Conservation (phyloP, 1,140 invertebrate species). For the Grapholita molesta region DNA sequence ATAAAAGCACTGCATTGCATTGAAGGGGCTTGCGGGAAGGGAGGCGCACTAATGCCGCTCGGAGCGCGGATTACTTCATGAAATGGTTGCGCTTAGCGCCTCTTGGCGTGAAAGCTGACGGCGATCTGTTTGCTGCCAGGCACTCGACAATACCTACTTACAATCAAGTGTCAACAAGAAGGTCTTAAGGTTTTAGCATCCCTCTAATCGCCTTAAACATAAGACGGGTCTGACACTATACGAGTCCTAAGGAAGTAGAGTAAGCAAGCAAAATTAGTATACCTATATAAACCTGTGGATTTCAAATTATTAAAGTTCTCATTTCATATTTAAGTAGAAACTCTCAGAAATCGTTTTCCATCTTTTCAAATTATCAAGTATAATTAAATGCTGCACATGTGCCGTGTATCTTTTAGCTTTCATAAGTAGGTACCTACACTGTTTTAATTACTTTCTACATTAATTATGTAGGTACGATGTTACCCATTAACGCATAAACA, state of each 20-base stretch:
- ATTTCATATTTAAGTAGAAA: too few species aligned
- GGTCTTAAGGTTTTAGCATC: slow-evolving; percentile 9
- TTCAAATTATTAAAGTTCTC: too few species aligned
- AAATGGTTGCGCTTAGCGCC: slow-evolving; percentile 52
- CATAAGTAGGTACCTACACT: background rate
- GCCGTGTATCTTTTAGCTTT: background rate
- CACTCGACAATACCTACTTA: slow-evolving; percentile 36
- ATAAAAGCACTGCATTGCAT: slow-evolving; percentile 50
- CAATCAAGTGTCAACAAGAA: slow-evolving; percentile 43
- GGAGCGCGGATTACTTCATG: slow-evolving; percentile 58
- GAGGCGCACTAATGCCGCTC: slow-evolving; percentile 56
- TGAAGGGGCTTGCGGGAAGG: slow-evolving; percentile 23
- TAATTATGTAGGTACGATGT: slow-evolving; percentile 12
- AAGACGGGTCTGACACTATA: background rate
- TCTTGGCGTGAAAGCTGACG: slow-evolving; percentile 49
- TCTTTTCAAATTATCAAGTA: background rate
- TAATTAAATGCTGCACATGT: background rate
- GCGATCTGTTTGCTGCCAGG: slow-evolving; percentile 42
- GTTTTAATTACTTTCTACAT: slow-evolving; percentile 5
- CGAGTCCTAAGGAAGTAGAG: background rate
- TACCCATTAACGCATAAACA: slow-evolving; percentile 8
- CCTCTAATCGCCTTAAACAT: slow-evolving; percentile 2
- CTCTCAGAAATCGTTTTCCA: too few species aligned
- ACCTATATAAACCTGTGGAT: too few species aligned
- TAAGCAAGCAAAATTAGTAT: too few species aligned